Conservation (phyloP, 2,113 vertebrate species). For the Clarias macrocephalus region DNA sequence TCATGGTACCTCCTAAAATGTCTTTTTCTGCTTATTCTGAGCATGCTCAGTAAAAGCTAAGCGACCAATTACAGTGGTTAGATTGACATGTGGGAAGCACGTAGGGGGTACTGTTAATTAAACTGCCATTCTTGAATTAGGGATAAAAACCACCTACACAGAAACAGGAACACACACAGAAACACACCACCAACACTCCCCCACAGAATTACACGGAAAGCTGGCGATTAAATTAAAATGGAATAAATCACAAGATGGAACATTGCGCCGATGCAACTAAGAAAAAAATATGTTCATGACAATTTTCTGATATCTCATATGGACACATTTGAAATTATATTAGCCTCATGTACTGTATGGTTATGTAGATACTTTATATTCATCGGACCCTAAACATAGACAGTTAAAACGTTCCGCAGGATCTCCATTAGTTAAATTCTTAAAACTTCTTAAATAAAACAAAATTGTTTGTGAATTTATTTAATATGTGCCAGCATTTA, state of each 20-base stretch:
- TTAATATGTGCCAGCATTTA: conserved; percentile 1
- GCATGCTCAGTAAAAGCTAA: conserved; percentile 5
- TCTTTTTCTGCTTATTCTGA: neutral
- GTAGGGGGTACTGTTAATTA: conserved; percentile 22
- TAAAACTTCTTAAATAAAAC: neutral
- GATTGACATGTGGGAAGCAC: conserved; percentile 20
- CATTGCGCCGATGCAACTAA: neutral
- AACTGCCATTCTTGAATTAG: conserved; percentile 20
- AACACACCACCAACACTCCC: conserved; percentile 30
- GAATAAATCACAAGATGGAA: conserved; percentile 2
- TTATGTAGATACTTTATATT: neutral
- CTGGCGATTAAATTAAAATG: neutral
- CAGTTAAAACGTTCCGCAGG: neutral
- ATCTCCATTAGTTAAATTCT: neutral
- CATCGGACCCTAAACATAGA: neutral
- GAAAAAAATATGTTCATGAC: neutral
- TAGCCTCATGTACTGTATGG: too few species aligned
- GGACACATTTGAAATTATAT: neutral
- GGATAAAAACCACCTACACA: conserved; percentile 30
- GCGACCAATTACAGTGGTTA: conserved; percentile 15
- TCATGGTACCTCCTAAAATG: neutral
- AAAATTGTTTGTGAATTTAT: neutral
- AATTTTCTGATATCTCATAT: neutral
- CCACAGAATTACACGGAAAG: conserved; percentile 20
- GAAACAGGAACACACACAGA: conserved; percentile 15